Evolutionary conservation across 2,888 invertebrate genomes (phyloP).

Genomic region (Drosophila tripunctata): DNA sequence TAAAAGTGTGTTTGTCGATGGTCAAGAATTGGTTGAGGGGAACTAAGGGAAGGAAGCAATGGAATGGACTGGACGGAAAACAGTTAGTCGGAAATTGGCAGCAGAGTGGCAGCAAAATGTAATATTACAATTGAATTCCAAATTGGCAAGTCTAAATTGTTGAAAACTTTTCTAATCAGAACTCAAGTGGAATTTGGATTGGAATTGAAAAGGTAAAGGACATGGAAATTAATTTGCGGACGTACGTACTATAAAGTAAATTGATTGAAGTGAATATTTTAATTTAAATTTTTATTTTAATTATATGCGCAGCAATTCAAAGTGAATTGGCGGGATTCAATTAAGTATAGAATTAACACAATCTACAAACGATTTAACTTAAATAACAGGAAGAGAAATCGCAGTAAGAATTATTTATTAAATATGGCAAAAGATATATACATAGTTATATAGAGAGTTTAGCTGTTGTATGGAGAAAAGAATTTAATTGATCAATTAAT

Average conservation of each 20-base stretch:
- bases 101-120: slow-evolving; percentile 16
- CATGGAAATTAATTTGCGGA: slow-evolving; percentile 6
- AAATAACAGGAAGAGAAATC: no score
- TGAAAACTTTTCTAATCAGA: slow-evolving; percentile 21
- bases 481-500: background rate
- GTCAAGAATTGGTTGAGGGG: background rate
- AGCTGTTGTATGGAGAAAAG: no score
- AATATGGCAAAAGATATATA: no score
- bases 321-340: background rate
- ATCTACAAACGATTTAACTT: background rate
- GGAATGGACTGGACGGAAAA: no score
- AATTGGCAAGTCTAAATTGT: slow-evolving; percentile 18
- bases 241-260: background rate
- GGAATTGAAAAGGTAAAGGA: slow-evolving; percentile 9
- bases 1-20: background rate
- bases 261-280: background rate
- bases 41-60: no score
- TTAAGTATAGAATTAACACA: background rate
- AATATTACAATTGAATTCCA: slow-evolving; percentile 26
- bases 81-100: slow-evolving; percentile 5
- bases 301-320: no score
- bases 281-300: no score
- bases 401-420: no score
- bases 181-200: slow-evolving; percentile 37
- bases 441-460: no score